Evolutionary conservation across 53 echinoderm and acorn worm genomes (phyloP).

Genomic region (Echinarachnius parma): DNA sequence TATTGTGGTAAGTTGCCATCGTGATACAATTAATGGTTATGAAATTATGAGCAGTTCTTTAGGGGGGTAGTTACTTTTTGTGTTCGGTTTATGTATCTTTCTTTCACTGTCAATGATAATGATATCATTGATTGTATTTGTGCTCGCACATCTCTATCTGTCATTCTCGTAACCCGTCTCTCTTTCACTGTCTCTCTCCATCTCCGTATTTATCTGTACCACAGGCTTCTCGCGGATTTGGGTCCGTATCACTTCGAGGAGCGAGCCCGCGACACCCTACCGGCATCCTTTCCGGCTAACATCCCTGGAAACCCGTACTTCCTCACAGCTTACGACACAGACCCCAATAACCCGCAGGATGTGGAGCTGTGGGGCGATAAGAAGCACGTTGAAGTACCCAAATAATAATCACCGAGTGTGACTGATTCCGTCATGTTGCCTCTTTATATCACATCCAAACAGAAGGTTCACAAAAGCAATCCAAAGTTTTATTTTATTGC

Average conservation of each 20-base stretch:
- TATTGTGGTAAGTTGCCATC: no score
- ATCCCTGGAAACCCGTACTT: slow-evolving; percentile 87
- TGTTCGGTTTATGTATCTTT: no score
- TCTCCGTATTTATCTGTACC: no score
- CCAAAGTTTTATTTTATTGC: no score
- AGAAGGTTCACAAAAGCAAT: no score
- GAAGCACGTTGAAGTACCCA: slow-evolving; percentile 8
- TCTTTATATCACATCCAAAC: no score
- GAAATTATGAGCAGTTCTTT: no score
- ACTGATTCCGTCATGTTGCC: neutral
- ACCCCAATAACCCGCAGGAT: slow-evolving; percentile 55
- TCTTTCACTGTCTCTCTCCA: neutral
- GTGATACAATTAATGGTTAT: no score
- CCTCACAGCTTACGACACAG: slow-evolving; percentile 67
- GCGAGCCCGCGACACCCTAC: slow-evolving; percentile 70
- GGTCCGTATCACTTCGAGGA: slow-evolving; percentile 59
- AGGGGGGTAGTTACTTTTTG: no score
- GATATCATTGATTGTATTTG: no score
- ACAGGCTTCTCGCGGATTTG: slow-evolving; percentile 59
- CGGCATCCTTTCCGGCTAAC: slow-evolving; percentile 68
- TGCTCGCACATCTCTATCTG: no score
- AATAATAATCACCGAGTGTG: slow-evolving; percentile 3
- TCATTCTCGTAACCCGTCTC: neutral
- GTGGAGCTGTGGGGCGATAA: slow-evolving; percentile 55
- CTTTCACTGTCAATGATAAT: no score